Conservation (phyloP, 30 jellyfish, hydroid and myxozoan genomes). For the Mastigias papua region DNA sequence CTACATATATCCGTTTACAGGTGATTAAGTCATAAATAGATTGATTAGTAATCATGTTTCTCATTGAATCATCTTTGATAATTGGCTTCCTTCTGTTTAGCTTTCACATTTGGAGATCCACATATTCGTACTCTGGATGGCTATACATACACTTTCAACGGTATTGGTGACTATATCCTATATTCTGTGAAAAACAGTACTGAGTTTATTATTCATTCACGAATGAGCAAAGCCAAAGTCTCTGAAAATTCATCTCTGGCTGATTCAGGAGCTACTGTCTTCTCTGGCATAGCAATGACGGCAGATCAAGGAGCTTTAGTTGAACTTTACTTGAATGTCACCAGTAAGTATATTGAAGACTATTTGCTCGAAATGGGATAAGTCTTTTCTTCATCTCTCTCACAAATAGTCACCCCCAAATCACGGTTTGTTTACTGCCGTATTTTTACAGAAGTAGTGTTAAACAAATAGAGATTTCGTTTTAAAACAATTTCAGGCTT, state of each 20-base stretch:
- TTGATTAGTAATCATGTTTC: too few relatives aligned
- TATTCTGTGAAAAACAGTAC: slow-evolving; percentile 56
- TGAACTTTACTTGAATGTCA: slow-evolving; percentile 57
- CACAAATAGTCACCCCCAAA: too few relatives aligned
- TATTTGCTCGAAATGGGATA: too few relatives aligned
- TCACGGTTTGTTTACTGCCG: too few relatives aligned
- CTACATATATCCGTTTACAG: too few relatives aligned
- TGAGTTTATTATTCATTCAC: slow-evolving; percentile 57
- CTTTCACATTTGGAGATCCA: slow-evolving; percentile 76
- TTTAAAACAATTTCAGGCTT: too few relatives aligned
- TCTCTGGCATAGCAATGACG: slow-evolving; percentile 72
- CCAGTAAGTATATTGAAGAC: slow-evolving; percentile 75
- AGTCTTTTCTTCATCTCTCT: too few relatives aligned
- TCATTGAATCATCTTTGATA: too few relatives aligned
- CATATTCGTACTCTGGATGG: slow-evolving; percentile 77
- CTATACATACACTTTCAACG: slow-evolving; percentile 70
- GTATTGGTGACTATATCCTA: slow-evolving; percentile 74
- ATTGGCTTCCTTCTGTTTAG: slow-evolving; percentile 28
- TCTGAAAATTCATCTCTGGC: slow-evolving; percentile 15
- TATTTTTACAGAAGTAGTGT: too few relatives aligned
- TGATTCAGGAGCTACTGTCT: slow-evolving; percentile 75
- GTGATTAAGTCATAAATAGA: too few relatives aligned
- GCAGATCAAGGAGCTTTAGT: slow-evolving; percentile 64
- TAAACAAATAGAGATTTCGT: too few relatives aligned
- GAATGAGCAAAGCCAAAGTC: slow-evolving; percentile 72